phyloP scores from a whole-genome alignment of 35 echinoderm and acorn worm species.

The Ophiothrix spiculata region DNA sequence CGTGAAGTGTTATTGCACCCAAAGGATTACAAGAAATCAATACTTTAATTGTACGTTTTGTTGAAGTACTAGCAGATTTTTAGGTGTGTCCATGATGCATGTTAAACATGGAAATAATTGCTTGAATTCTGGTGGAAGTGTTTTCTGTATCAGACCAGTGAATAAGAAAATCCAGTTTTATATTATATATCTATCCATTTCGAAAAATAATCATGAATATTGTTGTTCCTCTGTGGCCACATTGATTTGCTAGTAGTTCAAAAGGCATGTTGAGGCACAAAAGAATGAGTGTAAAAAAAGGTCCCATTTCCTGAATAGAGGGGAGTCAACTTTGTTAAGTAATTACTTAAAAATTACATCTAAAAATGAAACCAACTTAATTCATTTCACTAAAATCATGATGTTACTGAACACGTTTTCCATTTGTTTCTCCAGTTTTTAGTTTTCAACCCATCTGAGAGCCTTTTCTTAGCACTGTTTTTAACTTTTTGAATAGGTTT shows the following conservation, averaged over 20 bases:
- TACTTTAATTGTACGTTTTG: constrained; percentile 21
- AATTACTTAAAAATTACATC: too few relatives aligned
- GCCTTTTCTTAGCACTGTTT: too few relatives aligned
- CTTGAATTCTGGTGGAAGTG: constrained; percentile 29
- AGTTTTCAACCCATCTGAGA: too few relatives aligned
- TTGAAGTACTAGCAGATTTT: background rate
- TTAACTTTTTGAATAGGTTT: too few relatives aligned
- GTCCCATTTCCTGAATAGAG: too few relatives aligned
- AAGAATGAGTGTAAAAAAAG: constrained; percentile 22
- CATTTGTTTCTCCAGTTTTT: too few relatives aligned
- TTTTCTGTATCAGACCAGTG: constrained; percentile 15
- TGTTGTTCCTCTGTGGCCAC: background rate
- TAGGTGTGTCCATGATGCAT: background rate
- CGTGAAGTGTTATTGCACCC: constrained; percentile 27
- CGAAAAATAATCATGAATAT: constrained; percentile 18
- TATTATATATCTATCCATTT: constrained; percentile 24
- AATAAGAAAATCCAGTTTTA: constrained; percentile 19
- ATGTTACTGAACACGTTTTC: too few relatives aligned
- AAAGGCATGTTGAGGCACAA: constrained; percentile 19
- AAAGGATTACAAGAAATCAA: constrained; percentile 6
- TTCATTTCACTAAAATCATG: too few relatives aligned
- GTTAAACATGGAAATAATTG: background rate
- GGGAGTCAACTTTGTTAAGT: too few relatives aligned
- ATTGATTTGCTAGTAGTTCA: constrained; percentile 2
- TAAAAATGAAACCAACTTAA: too few relatives aligned